phyloP scores from a whole-genome alignment of 2,888 invertebrate species.

The Dynastes grantii region DNA sequence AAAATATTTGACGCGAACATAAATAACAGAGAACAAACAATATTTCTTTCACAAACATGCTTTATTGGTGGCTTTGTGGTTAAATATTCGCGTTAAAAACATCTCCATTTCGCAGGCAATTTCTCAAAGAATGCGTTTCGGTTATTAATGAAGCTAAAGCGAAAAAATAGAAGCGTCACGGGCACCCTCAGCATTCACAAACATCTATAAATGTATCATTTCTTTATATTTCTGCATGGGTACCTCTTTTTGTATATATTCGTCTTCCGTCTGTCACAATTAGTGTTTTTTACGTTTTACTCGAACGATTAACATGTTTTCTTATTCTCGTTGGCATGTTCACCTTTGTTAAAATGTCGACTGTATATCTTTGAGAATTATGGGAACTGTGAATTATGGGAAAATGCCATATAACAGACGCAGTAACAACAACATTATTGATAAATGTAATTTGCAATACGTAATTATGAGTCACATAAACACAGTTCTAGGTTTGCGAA shows the following conservation, averaged over 20 bases:
- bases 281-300: slow-evolving; percentile 26
- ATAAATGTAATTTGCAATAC: background rate
- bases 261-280: slow-evolving; percentile 38
- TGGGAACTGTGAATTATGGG: too few species aligned
- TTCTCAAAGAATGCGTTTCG: slow-evolving; percentile 43
- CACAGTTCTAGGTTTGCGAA: too few species aligned
- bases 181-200: slow-evolving; percentile 27
- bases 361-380: background rate
- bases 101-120: slow-evolving; percentile 46
- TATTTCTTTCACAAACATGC: slow-evolving; percentile 45
- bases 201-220: slow-evolving; percentile 45
- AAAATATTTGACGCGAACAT: slow-evolving; percentile 35
- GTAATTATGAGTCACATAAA: too few species aligned
- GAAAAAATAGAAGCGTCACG: slow-evolving; percentile 22
- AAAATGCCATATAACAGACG: too few species aligned
- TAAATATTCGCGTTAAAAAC: slow-evolving; percentile 39
- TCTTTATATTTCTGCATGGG: slow-evolving; percentile 32
- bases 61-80: slow-evolving; percentile 40
- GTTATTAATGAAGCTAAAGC: slow-evolving; percentile 39
- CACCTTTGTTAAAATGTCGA: background rate
- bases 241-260: slow-evolving; percentile 26
- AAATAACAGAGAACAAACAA: slow-evolving; percentile 30
- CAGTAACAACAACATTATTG: too few species aligned
- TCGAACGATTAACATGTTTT: slow-evolving; percentile 28
- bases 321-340: slow-evolving; percentile 3